Percentiles rank a stretch among this genome's conserved stretches.
phyloP scores from a whole-genome alignment of 2,888 invertebrate genomes.

The Geophilus truncorum region DNA sequence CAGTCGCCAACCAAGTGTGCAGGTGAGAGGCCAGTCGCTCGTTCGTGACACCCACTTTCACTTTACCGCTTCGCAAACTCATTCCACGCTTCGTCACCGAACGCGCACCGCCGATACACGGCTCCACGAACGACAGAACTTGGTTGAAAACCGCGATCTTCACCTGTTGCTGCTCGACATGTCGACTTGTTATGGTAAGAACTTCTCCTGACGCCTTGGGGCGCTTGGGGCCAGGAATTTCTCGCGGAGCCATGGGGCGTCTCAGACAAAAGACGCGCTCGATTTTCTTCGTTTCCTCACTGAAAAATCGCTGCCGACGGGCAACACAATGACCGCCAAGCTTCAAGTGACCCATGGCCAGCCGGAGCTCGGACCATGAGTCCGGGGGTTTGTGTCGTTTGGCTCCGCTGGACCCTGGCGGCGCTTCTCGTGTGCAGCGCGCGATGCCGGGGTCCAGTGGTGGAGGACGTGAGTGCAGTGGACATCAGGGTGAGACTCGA shows the following conservation, averaged over 20 bases:
- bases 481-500: conserved; percentile 54
- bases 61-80: conserved; percentile 6
- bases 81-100: conserved; percentile 14
- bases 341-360: too few species aligned
- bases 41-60: neutral
- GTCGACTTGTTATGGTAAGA: conserved; percentile 12
- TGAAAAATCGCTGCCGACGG: neutral
- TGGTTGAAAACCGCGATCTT: neutral
- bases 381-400: neutral
- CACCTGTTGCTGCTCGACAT: neutral
- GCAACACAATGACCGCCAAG: neutral
- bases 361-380: neutral
- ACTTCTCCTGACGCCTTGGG: conserved; percentile 4
- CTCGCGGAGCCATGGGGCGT: neutral
- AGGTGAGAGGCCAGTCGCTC: conserved; percentile 14
- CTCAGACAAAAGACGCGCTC: conserved; percentile 14
- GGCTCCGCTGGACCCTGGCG: neutral
- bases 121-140: neutral
- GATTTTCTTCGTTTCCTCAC: too few species aligned
- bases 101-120: neutral
- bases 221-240: conserved; percentile 3
- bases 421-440: neutral
- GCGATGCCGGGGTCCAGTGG: neutral
- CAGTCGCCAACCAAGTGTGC: conserved; percentile 14
- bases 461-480: neutral